These are phyloP conservation scores for Callosobruchus maculatus DNA, from an alignment of 2,888 invertebrate genomes.

Conservation along the genomic window DNA sequence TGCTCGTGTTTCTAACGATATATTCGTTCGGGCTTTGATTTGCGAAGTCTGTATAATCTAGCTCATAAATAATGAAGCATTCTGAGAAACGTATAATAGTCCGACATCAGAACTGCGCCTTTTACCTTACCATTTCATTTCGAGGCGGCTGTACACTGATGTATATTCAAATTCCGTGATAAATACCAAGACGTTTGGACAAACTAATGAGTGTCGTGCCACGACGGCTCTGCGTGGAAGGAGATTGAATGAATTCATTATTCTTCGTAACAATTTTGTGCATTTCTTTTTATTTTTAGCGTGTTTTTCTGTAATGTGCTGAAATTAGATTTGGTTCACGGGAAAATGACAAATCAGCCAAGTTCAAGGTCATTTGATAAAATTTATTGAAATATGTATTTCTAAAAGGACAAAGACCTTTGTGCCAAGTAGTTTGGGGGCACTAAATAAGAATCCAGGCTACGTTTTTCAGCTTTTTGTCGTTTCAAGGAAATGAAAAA, in stretches of 20 bases:
- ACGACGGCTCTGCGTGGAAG: not conserved
- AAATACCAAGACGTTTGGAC: not conserved
- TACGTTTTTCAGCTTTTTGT: too few relatives aligned
- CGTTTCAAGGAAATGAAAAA: too few relatives aligned
- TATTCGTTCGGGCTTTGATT: not conserved
- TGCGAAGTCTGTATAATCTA: not conserved
- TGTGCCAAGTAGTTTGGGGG: too few relatives aligned
- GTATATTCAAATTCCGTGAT: not conserved
- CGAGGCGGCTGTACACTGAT: not conserved
- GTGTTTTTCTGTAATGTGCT: not conserved
- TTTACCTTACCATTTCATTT: not conserved
- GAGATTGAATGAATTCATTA: not conserved
- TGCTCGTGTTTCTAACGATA: not conserved
- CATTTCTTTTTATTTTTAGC: not conserved
- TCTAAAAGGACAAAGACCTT: too few relatives aligned
- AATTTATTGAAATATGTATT: too few relatives aligned
- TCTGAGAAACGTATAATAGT: not conserved
- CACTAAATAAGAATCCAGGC: too few relatives aligned
- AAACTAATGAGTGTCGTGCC: not conserved
- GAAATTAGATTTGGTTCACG: not conserved
- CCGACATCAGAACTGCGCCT: not conserved
- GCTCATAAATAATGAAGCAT: not conserved
- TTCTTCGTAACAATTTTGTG: not conserved
- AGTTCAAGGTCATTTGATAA: too few relatives aligned
- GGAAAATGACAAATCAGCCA: too few relatives aligned